Evolutionary conservation across 2,888 invertebrate genomes (phyloP), one percentile per base, ranked within the genome.

Genomic region (Phymatocera aterrima): DNA sequence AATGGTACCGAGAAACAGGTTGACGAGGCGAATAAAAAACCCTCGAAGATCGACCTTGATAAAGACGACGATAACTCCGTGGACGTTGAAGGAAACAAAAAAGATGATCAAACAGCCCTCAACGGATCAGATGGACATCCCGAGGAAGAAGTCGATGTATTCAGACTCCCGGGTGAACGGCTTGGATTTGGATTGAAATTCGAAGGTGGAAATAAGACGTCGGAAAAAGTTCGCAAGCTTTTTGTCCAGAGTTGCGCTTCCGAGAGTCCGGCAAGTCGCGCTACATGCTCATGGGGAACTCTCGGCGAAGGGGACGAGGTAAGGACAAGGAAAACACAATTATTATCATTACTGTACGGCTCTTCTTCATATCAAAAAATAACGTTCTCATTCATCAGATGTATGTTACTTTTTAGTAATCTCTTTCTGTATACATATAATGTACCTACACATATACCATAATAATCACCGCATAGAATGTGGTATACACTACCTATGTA

Each of bases 101-200:
- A 18, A 2, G 51, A 72, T 5, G 68, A 68, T 28, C 28, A 28
- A 68, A 60, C 79, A 74, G 77, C 48, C 74, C 57, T 72, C n/a
- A 81, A 82, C 68, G 83, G 81, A 18, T 82, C 79, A 83, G 88
- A 85, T 78, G 87, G 80, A 89, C 92, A 83, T 89, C 91, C 81
- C 92, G 94, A 82, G 92, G 96, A 97, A 84, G 94, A 95, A 87
- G 95, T 98, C 48, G 93, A 95, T 77, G 95, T 98, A 74, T 96
- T 96, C 84, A 93, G 98, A 82, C 93, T 98, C 77, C 96, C 97
- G 0, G 98, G 98, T 0, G 98, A 98, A 87, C 94, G 97, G 51
- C 93, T 98, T 6, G 98, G 98, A 1, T 96, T 98, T 87, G 97
- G 97, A 0, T 92, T 98, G 0, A 97, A 97, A 89, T 97, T 98